Evolutionary conservation across 2,113 vertebrate species (phyloP).

Genomic region (Peucedramus taeniatus): DNA sequence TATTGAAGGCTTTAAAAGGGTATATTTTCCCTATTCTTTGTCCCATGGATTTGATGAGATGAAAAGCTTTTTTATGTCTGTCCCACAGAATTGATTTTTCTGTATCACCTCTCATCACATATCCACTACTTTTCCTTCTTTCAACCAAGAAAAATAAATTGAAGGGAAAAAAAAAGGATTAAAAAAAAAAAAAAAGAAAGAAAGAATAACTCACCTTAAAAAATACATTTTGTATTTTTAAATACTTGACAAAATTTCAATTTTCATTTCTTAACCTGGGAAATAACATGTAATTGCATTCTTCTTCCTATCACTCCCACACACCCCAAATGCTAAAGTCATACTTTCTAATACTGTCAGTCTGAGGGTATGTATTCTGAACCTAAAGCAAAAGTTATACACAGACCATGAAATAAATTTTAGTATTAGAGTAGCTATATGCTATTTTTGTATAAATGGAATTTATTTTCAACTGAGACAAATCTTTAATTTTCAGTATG

Average conservation of each 20-base stretch:
- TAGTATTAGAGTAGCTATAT: background rate
- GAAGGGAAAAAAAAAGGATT: background rate
- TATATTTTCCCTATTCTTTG: background rate
- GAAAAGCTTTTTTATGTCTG: background rate
- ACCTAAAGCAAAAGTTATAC: background rate
- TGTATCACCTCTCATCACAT: background rate
- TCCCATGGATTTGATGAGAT: background rate
- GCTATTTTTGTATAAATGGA: background rate
- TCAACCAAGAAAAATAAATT: background rate
- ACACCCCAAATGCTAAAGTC: background rate
- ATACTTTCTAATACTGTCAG: background rate
- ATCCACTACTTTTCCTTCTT: background rate
- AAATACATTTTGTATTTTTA: background rate
- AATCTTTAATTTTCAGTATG: background rate
- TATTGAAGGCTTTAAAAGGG: background rate
- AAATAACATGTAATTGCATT: background rate
- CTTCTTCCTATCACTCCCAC: background rate
- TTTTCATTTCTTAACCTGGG: background rate
- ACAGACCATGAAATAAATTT: background rate
- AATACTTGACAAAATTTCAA: background rate
- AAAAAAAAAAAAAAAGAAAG: background rate
- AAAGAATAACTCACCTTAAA: background rate
- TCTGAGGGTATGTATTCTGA: background rate
- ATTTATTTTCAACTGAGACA: background rate
- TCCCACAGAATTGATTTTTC: background rate